These are phyloP conservation scores for Lithosia quadra DNA, from an alignment of 2,888 invertebrate species.

Conservation along the genomic window DNA sequence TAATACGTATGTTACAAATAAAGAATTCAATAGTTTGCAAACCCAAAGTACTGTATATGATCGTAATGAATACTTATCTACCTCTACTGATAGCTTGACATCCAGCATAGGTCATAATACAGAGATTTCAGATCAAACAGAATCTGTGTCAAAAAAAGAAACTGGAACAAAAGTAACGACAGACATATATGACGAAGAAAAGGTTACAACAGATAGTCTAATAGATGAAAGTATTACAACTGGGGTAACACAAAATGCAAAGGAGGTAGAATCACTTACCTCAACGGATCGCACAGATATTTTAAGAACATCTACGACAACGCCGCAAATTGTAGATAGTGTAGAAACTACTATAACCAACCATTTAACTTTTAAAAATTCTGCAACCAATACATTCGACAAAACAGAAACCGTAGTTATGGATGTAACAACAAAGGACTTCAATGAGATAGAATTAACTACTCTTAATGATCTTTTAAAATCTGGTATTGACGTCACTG, in stretches of 20 bases:
- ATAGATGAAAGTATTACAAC: not conserved
- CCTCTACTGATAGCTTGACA: not conserved
- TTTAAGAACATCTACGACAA: not conserved
- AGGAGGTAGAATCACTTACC: not conserved
- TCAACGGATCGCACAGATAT: not conserved
- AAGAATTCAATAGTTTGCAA: not conserved
- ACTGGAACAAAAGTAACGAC: slow-evolving; percentile 11
- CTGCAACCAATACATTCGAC: not conserved
- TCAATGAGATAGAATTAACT: slow-evolving; percentile 8
- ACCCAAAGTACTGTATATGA: slow-evolving; percentile 10
- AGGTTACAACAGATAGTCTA: not conserved
- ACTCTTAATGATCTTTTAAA: slow-evolving; percentile 1
- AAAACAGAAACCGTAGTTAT: not conserved
- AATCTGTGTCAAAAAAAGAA: not conserved
- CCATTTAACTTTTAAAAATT: not conserved
- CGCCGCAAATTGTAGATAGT: not conserved
- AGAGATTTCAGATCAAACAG: not conserved
- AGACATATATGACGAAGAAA: slow-evolving; percentile 9
- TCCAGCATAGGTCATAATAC: not conserved
- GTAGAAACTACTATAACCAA: not conserved
- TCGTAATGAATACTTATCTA: slow-evolving; percentile 1
- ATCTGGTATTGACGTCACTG: not conserved
- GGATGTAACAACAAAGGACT: not conserved
- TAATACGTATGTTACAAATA: slow-evolving; percentile 6
- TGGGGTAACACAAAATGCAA: slow-evolving; percentile 14